A percentile compares a stretch with the other conserved stretches of the same genome.
Evolutionary conservation across 2,888 invertebrate species (phyloP).

Genomic region (Agriopis marginaria): DNA sequence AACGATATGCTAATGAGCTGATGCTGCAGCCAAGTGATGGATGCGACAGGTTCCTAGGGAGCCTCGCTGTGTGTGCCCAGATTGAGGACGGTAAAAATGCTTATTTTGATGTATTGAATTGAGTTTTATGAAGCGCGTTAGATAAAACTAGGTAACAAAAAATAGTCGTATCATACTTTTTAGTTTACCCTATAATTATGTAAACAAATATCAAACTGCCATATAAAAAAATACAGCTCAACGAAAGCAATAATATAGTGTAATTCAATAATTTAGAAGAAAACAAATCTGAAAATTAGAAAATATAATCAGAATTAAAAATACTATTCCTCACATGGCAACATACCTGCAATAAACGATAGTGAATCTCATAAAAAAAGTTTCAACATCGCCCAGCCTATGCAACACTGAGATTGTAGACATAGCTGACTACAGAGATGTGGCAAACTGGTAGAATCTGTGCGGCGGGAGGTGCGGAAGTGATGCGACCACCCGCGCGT

Average conservation of each 20-base stretch:
- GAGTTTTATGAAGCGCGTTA: neutral
- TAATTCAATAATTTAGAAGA: too few relatives aligned
- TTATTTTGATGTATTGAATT: neutral
- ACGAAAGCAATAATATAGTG: too few relatives aligned
- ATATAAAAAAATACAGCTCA: too few relatives aligned
- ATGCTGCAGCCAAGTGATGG: slow-evolving; percentile 21
- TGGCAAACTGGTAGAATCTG: slow-evolving; percentile 15
- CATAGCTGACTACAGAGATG: slow-evolving; percentile 10
- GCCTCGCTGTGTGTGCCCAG: neutral
- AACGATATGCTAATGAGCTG: slow-evolving; percentile 25
- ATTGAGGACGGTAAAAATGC: neutral
- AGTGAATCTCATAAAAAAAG: slow-evolving; percentile 5
- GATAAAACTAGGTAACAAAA: too few relatives aligned
- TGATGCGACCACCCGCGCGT: slow-evolving; percentile 56
- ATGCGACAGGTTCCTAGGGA: slow-evolving; percentile 20
- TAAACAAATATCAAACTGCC: too few relatives aligned
- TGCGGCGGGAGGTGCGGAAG: slow-evolving; percentile 25
- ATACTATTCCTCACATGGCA: neutral
- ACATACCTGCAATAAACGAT: neutral
- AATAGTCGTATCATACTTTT: too few relatives aligned
- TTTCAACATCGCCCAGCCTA: slow-evolving; percentile 8
- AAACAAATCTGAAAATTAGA: neutral
- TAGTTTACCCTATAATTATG: too few relatives aligned
- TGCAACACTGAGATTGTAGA: slow-evolving; percentile 9
- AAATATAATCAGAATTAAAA: neutral